Conservation (phyloP, 2,888 invertebrate genomes). For the Argyra leucocephala region DNA sequence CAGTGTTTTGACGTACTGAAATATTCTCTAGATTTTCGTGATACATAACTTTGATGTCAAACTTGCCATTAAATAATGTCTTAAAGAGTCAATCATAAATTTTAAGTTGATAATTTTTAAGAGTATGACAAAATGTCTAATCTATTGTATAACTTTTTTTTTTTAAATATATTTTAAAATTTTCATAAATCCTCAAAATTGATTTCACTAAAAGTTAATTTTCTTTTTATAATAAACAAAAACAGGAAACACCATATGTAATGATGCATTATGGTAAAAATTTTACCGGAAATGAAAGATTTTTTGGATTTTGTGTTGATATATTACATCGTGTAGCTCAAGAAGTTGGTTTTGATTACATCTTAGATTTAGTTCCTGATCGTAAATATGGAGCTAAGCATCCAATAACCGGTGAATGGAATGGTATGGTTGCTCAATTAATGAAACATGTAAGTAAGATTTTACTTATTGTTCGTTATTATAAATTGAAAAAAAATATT, state of each 20-base stretch:
- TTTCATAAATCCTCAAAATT: no score
- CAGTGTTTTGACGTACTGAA: no score
- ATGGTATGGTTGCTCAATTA: slow-evolving; percentile 61
- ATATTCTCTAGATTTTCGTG: no score
- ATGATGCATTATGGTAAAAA: slow-evolving; percentile 63
- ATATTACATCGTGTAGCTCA: slow-evolving; percentile 57
- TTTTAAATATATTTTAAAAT: no score
- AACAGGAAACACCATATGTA: slow-evolving; percentile 62
- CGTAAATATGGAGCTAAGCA: slow-evolving; percentile 65
- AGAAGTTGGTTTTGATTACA: slow-evolving; percentile 61
- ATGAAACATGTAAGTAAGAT: slow-evolving; percentile 63
- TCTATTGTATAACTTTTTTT: no score
- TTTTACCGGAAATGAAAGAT: slow-evolving; percentile 62
- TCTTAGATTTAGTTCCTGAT: slow-evolving; percentile 60
- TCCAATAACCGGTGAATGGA: slow-evolving; percentile 64
- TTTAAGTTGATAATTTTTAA: no score
- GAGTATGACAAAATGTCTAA: no score
- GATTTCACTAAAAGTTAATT: no score
- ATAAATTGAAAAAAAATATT: not conserved
- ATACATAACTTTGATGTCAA: no score
- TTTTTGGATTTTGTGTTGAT: slow-evolving; percentile 73
- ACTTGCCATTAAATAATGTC: no score
- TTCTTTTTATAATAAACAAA: no score
- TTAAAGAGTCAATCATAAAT: no score
- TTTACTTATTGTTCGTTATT: not conserved